phyloP scores from a whole-genome alignment of 1,140 invertebrate species.

The Pogonognathellus flavescens region DNA sequence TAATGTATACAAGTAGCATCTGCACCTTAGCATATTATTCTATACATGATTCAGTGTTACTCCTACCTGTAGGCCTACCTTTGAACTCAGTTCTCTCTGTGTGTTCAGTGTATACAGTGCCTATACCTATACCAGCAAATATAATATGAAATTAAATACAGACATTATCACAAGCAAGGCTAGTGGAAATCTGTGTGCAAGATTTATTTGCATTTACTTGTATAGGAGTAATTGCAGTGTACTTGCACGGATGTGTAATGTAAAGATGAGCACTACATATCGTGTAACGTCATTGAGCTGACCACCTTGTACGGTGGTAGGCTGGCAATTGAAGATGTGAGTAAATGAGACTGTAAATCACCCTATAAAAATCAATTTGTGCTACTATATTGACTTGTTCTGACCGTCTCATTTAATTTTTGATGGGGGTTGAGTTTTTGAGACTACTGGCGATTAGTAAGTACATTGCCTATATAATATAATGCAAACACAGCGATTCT shows the following conservation, averaged over 20 bases:
- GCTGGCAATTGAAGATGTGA: constrained; percentile 32
- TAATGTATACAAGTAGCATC: neutral
- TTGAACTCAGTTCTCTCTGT: too few species aligned
- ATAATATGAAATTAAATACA: constrained; percentile 17
- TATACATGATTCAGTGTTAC: neutral
- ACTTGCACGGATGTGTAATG: too few species aligned
- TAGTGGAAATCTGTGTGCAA: neutral
- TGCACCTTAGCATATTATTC: neutral
- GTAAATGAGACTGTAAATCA: constrained; percentile 48
- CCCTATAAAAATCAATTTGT: constrained; percentile 47
- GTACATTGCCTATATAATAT: neutral
- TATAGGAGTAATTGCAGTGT: too few species aligned
- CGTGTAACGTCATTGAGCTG: neutral
- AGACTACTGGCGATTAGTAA: constrained; percentile 17
- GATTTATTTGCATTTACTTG: constrained; percentile 4
- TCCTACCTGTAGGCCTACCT: neutral
- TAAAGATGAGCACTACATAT: too few species aligned
- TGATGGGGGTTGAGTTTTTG: constrained; percentile 39
- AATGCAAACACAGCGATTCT: too few species aligned
- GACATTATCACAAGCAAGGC: constrained; percentile 31
- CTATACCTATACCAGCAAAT: neutral
- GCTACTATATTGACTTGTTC: constrained; percentile 48
- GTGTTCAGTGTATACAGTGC: neutral
- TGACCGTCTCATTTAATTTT: constrained; percentile 37
- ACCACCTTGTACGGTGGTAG: constrained; percentile 45